These are phyloP conservation scores for Daphoenositta chrysoptera DNA, from an alignment of 2,113 vertebrate species.

Conservation along the genomic window DNA sequence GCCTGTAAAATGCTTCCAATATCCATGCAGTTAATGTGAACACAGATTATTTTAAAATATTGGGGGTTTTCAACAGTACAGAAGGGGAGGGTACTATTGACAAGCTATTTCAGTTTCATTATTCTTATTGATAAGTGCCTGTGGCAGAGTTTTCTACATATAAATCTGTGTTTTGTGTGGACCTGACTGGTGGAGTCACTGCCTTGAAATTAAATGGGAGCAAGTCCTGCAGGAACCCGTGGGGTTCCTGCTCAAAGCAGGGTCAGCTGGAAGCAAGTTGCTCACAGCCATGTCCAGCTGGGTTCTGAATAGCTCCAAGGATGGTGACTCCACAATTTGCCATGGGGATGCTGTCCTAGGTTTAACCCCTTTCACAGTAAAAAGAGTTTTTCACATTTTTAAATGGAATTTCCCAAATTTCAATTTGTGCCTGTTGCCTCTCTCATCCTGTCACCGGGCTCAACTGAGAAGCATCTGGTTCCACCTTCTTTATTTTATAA, in stretches of 20 bases:
- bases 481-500: neutral
- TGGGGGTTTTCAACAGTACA: neutral
- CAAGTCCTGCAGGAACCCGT: neutral
- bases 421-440: neutral
- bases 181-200: neutral
- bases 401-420: neutral
- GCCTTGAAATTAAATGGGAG: neutral
- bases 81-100: neutral
- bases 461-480: neutral
- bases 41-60: neutral
- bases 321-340: neutral
- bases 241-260: neutral
- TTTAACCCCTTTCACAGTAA: neutral
- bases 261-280: neutral
- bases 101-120: neutral
- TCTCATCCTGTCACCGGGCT: neutral
- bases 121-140: neutral
- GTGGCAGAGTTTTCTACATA: neutral
- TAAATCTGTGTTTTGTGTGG: neutral
- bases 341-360: too few relatives aligned
- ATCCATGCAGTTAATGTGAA: fast-evolving
- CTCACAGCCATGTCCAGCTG: neutral
- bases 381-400: neutral
- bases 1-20: neutral
- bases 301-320: neutral